Conservation (phyloP, 2,113 vertebrate species). For the Dermatemys mawii region DNA sequence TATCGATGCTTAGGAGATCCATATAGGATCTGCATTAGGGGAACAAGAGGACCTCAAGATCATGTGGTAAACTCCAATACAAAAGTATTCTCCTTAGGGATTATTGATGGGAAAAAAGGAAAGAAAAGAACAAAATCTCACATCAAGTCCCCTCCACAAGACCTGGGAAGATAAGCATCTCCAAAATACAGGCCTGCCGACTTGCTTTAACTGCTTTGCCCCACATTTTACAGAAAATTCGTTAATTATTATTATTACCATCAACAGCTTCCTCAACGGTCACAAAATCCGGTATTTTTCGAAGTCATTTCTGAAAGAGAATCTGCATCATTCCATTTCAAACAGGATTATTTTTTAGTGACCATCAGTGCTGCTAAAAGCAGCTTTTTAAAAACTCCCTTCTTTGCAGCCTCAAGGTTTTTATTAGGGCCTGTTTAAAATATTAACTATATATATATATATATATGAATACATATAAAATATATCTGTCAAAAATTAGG, state of each 20-base stretch:
- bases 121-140: neutral
- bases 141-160: neutral
- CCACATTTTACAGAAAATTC: neutral
- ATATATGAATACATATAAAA: too few relatives aligned
- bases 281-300: neutral
- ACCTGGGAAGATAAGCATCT: neutral
- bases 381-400: neutral
- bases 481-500: neutral
- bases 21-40: neutral
- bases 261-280: neutral
- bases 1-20: neutral
- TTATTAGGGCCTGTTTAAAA: neutral
- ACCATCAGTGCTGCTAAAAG: neutral
- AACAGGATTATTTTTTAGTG: neutral
- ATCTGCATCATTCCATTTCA: neutral
- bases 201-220: neutral
- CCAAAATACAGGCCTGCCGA: too few relatives aligned
- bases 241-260: neutral
- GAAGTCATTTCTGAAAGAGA: neutral
- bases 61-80: neutral
- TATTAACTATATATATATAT: too few relatives aligned
- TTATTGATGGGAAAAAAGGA: neutral
- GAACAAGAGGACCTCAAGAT: neutral
- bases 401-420: neutral
- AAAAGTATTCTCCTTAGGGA: neutral